Evolutionary conservation across 2,113 vertebrate genomes (phyloP).

Genomic region (Gulo gulo): DNA sequence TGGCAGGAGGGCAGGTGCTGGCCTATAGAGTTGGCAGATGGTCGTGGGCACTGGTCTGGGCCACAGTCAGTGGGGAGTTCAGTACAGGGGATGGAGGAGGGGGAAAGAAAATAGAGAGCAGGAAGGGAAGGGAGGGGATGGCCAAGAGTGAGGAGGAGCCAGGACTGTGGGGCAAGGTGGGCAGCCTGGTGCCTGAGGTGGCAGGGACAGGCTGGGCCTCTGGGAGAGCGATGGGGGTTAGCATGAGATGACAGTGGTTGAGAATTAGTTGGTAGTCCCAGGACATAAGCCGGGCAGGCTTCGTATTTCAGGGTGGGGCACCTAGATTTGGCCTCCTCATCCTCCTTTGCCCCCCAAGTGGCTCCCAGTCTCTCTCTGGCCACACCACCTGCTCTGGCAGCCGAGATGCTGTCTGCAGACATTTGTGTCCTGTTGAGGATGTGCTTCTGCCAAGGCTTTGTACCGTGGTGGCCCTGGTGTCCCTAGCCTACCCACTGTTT

Average conservation of each 20-base stretch:
- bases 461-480: conserved; percentile 16
- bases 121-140: background rate
- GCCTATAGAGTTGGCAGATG: conserved; percentile 63
- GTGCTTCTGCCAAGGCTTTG: conserved; percentile 41
- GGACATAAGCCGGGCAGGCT: background rate
- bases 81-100: background rate
- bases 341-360: too few relatives aligned
- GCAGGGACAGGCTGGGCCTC: background rate
- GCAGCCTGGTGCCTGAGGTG: background rate
- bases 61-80: conserved; percentile 47
- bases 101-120: background rate
- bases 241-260: background rate
- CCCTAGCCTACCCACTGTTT: background rate
- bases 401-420: background rate
- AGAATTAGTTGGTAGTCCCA: background rate
- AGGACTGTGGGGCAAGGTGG: background rate
- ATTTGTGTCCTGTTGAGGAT: background rate
- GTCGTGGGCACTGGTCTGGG: conserved; percentile 65
- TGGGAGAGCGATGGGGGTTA: background rate
- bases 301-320: background rate
- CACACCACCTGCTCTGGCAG: background rate
- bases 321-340: background rate
- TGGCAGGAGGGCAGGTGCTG: background rate
- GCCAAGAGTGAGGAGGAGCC: background rate
- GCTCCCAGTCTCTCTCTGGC: background rate